Base-by-base conservation (phyloP, 2,797 vertebrate species). In the Myioborus miniatus region DNA sequence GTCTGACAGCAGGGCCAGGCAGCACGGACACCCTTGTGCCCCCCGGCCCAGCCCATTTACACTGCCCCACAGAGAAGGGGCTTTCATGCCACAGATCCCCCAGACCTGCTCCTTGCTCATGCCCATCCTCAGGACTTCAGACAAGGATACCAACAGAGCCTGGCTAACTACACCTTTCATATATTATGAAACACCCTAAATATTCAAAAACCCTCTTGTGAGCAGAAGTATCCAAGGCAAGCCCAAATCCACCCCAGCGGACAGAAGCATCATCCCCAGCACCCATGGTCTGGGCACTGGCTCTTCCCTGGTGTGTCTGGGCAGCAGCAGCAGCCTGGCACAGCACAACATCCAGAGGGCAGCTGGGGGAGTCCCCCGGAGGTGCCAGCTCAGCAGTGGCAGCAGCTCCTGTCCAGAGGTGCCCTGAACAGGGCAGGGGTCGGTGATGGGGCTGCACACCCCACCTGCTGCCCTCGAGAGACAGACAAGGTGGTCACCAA, bases 401-500 rank as follows among this genome's bases (percentile, higher is more conserved):
- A 65, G 5, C 32, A 9, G 39, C 44, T 12, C 69, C 56, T 78
- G 64, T 1, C 21, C 74, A 29, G 23, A 29, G 71, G 22, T 2
- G 8, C 60, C 55, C 76, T 43, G 8, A 3, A 23, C 47, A 41
- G 63, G 68, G 43, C 18, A 8, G 55, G 7, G 64, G 43, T 22
- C 3, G 1, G 52, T n/a, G 77, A 41, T 0, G 2, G 85, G 69
- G 76, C 83, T 59, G 58, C 68, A 15, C 69, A 15, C 52, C 76
- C 68, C 67, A 29, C 34, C 77, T 76, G 27, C 62, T 4, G 71
- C 85, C 53, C 91, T 86, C n/a, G 10, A 92, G 96, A 95, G 91
- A 93, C 93, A 86, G 0, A 8, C 83, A 77, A 84, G 65, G 84
- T 41, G 81, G 91, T 47, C 72, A 59, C 80, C 95, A 87, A 97